Evolutionary conservation across 2,888 invertebrate species (phyloP), one percentile per base, ranked within the genome.

Genomic region (Artemia sinica): DNA sequence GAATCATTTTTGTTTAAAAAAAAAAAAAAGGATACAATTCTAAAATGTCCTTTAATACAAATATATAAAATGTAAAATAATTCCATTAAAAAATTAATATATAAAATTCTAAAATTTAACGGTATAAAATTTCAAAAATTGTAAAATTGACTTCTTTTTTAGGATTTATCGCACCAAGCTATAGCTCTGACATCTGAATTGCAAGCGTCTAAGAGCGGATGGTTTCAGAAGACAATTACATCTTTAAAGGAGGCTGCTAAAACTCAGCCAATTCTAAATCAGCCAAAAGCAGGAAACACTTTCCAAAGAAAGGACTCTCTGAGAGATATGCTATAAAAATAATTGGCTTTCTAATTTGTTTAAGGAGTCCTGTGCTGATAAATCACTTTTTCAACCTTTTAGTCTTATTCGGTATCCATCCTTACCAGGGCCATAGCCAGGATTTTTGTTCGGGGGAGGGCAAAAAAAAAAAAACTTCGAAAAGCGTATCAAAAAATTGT

Each of bases 161-260:
- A 89, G 88, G 91, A 92, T 77, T 80, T 97, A 72, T 90, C 89
- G 58, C 95, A 97, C 79, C 90, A 92, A 76, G 80, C 95, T 69
- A 87, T 87, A 75, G 83, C 89, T 0, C 87, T 91, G 0, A 83
- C 88, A 67, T 83, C 86, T 69, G 93, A 93, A 77, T 80, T 89
- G 72, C 85, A 85, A 75, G 81, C 84, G 7, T 79, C 80, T 13
- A 84, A 84, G 72, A 85, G 84, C 75, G 84, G 90, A 0, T 97
- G 96, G 96, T 83, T 96, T 69, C 90, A 91, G 72, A 93, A 94
- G 79, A 95, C 95, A 0, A 83, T 96, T 75, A 83, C 82, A 49
- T 82, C 83, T 48, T 78, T 84, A 70, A 80, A 80, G 72, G 82
- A 82, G 73, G 81, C 78, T 10, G 76, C 81, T 41, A 75, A 74